Percentiles rank a stretch among this genome's conserved stretches.
These are phyloP conservation scores for Thelaira solivaga DNA, from an alignment of 2,888 invertebrate genomes.

Conservation along the genomic window DNA sequence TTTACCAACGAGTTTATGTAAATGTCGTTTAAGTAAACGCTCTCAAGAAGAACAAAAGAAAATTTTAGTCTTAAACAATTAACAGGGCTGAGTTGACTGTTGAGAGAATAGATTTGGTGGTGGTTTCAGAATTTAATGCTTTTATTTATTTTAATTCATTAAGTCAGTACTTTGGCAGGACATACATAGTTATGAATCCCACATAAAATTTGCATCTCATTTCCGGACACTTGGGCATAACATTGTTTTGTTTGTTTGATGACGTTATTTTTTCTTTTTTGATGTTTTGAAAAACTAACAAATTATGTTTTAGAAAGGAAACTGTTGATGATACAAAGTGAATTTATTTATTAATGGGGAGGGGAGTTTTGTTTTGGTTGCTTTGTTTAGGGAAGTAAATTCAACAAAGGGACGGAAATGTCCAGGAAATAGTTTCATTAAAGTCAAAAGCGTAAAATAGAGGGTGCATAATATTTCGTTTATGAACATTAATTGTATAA, in stretches of 20 bases:
- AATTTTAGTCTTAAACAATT: slow-evolving; percentile 13
- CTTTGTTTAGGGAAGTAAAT: slow-evolving; percentile 45
- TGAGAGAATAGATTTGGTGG: not conserved
- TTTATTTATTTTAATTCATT: not conserved
- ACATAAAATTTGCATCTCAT: slow-evolving; percentile 78
- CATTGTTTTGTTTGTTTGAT: slow-evolving; percentile 7
- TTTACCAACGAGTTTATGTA: not conserved
- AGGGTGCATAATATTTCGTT: slow-evolving; percentile 47
- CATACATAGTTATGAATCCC: slow-evolving; percentile 75
- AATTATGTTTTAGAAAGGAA: slow-evolving; percentile 30
- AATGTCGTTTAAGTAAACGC: not conserved
- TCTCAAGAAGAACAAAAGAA: slow-evolving; percentile 1
- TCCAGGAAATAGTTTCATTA: slow-evolving; percentile 62
- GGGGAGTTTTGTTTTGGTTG: slow-evolving; percentile 21
- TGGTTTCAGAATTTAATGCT: slow-evolving; percentile 25
- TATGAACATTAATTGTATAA: slow-evolving; percentile 27
- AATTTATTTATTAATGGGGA: not conserved
- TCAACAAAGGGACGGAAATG: slow-evolving; percentile 62
- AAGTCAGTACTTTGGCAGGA: slow-evolving; percentile 67
- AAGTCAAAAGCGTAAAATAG: slow-evolving; percentile 59
- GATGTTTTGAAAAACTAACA: slow-evolving; percentile 4
- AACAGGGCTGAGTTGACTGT: slow-evolving; percentile 5
- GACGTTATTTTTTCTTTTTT: not conserved
- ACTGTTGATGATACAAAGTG: slow-evolving; percentile 34
- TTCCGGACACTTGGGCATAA: slow-evolving; percentile 75